These are phyloP conservation scores for Danio choprae DNA, from an alignment of 2,797 vertebrate species.

Conservation along the genomic window DNA sequence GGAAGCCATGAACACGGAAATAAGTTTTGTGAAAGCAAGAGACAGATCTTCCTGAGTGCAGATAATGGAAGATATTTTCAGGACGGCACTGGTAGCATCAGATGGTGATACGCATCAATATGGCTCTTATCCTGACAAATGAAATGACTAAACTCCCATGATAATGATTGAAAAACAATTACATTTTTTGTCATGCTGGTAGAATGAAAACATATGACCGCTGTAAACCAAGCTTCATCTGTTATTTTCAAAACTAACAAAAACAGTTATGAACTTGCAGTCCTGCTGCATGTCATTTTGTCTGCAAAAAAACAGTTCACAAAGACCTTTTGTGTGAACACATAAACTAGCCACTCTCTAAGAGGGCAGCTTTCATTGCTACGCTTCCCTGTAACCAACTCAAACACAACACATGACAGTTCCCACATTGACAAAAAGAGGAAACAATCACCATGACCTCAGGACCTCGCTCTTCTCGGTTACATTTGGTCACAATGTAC, in stretches of 20 bases:
- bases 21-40: constrained; percentile 23
- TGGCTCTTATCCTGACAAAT: constrained; percentile 7
- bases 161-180: constrained; percentile 12
- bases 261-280: constrained; percentile 42
- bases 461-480: not conserved
- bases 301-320: constrained; percentile 3
- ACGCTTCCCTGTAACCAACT: constrained; percentile 31
- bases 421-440: constrained; percentile 25
- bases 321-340: not conserved
- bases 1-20: not conserved
- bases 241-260: constrained; percentile 23
- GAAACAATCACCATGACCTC: constrained; percentile 28
- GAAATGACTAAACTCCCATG: constrained; percentile 30
- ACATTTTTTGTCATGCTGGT: not conserved
- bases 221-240: constrained; percentile 9
- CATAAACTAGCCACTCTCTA: constrained; percentile 9
- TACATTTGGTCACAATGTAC: constrained; percentile 44
- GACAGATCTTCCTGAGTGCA: constrained; percentile 13
- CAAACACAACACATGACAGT: constrained; percentile 4
- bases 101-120: not conserved
- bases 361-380: not conserved
- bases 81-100: not conserved
- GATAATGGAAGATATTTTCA: not conserved
- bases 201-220: constrained; percentile 21
- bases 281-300: constrained; percentile 54